Percentiles rank a stretch among this genome's conserved stretches.
Evolutionary conservation across 2,797 vertebrate genomes (phyloP).

Genomic region (Sebastolobus altivelis): DNA sequence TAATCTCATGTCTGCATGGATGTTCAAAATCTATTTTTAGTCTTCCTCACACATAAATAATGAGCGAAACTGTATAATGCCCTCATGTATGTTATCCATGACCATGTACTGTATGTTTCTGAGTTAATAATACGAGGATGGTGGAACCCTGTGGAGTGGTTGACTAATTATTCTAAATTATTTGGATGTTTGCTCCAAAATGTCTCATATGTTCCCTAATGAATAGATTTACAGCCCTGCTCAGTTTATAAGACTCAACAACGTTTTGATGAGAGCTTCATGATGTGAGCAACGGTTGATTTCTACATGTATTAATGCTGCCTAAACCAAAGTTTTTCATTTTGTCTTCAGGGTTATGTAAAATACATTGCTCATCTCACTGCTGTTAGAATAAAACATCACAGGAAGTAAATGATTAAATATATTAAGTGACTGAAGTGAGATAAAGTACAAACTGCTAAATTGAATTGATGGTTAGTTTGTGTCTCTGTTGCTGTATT

Average conservation of each 20-base stretch:
- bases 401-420: conserved; percentile 5
- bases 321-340: conserved; percentile 12
- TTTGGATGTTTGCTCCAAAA: conserved; percentile 11
- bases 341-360: conserved; percentile 12
- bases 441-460: background rate
- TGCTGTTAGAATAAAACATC: conserved; percentile 11
- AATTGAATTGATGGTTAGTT: conserved; percentile 12
- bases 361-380: conserved; percentile 13
- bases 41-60: background rate
- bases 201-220: background rate
- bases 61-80: background rate
- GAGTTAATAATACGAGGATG: background rate
- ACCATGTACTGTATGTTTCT: background rate
- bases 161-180: background rate
- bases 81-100: background rate
- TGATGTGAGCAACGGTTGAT: background rate
- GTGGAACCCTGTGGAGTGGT: background rate
- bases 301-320: background rate
- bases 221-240: background rate
- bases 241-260: background rate
- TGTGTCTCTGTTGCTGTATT: conserved; percentile 13
- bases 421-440: background rate
- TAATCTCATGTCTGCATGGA: background rate
- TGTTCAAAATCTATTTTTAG: background rate
- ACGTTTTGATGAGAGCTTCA: background rate